phyloP scores from a whole-genome alignment of 2,113 vertebrate genomes.

The Xiphorhynchus elegans region DNA sequence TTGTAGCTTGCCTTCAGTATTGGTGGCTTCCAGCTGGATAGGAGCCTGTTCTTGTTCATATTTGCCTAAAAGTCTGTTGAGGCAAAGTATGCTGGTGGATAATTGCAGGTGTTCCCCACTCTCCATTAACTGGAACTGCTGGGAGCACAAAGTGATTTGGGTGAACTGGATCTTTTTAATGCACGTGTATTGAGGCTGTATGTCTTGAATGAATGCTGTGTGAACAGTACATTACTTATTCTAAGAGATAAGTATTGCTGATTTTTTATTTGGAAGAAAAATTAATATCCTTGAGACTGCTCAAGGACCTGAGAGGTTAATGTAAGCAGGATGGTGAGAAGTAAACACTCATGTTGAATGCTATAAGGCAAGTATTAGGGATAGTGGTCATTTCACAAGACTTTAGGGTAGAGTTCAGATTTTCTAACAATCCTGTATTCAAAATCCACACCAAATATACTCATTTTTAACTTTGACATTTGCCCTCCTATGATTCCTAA shows the following conservation, averaged over 20 bases:
- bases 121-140: background rate
- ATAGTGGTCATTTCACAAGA: background rate
- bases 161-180: background rate
- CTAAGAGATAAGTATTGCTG: background rate
- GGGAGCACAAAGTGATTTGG: background rate
- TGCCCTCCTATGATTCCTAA: background rate
- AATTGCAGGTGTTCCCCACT: background rate
- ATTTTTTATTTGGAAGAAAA: background rate
- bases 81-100: background rate
- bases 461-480: conserved; percentile 23
- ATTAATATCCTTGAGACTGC: background rate
- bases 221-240: background rate
- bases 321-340: background rate
- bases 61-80: background rate
- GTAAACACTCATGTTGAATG: background rate
- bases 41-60: background rate
- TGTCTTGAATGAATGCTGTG: background rate
- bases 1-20: background rate
- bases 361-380: background rate
- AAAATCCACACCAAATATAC: background rate
- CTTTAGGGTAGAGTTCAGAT: background rate
- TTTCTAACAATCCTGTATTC: background rate
- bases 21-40: background rate
- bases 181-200: background rate
- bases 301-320: background rate